A percentile compares a stretch with the other conserved stretches of the same genome.
These are phyloP conservation scores for Dryococelus australis DNA, from an alignment of 2,888 invertebrate species.

Conservation along the genomic window DNA sequence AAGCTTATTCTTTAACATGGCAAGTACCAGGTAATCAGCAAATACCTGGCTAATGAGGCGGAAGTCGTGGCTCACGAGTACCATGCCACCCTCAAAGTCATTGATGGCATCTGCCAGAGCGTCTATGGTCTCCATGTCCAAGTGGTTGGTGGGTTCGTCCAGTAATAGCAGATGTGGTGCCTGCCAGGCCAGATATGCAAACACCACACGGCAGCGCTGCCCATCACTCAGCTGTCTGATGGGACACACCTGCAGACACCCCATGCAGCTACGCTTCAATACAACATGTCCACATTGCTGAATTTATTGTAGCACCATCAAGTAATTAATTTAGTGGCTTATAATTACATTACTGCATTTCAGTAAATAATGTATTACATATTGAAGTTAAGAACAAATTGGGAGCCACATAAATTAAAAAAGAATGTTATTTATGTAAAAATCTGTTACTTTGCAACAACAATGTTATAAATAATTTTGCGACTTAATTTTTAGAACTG, in stretches of 20 bases:
- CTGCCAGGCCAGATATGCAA: conserved; percentile 98
- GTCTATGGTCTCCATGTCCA: conserved; percentile 98
- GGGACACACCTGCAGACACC: conserved; percentile 76
- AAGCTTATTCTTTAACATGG: too few relatives aligned
- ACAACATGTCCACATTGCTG: too few relatives aligned
- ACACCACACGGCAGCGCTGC: conserved; percentile 97
- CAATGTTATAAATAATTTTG: too few relatives aligned
- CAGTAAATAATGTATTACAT: too few relatives aligned
- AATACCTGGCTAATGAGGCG: conserved; percentile 95
- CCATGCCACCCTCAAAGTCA: conserved; percentile 98
- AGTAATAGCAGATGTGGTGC: conserved; percentile 87
- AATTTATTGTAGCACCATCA: neutral
- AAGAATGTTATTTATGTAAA: too few relatives aligned
- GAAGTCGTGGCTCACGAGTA: conserved; percentile 99
- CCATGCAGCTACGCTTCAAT: neutral
- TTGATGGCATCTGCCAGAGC: conserved; percentile 97
- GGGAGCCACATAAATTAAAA: too few relatives aligned
- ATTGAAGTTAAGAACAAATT: too few relatives aligned
- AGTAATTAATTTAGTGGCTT: too few relatives aligned
- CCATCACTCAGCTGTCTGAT: conserved; percentile 96
- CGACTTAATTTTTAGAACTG: too few relatives aligned
- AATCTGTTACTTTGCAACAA: too few relatives aligned
- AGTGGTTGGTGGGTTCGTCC: conserved; percentile 91
- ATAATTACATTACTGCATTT: too few relatives aligned
- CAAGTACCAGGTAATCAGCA: too few relatives aligned